phyloP scores from a whole-genome alignment of 2,113 vertebrate species.

The Coptodon bakossiorum region DNA sequence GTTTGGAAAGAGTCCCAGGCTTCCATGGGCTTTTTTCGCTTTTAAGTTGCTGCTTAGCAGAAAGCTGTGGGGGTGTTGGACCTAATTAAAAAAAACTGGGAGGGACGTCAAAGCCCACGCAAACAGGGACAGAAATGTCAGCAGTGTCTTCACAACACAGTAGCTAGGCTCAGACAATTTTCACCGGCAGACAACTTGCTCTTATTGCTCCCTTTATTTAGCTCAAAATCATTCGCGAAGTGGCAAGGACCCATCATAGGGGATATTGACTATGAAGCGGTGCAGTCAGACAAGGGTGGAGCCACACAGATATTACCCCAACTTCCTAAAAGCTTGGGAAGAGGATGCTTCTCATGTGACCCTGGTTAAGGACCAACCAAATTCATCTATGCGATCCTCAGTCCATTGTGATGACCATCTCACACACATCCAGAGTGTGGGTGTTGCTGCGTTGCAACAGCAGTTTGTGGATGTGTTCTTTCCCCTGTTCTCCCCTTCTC shows the following conservation, averaged over 20 bases:
- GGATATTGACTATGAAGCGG: background rate
- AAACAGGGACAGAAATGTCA: background rate
- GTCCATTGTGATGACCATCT: background rate
- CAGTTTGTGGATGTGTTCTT: background rate
- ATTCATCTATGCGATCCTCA: background rate
- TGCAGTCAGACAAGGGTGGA: background rate
- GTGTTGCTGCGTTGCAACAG: background rate
- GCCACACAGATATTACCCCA: background rate
- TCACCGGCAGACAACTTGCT: background rate
- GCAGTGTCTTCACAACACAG: background rate
- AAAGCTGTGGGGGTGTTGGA: background rate
- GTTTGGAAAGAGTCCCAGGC: background rate
- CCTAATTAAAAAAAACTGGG: background rate
- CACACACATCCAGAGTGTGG: background rate
- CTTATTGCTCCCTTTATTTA: background rate
- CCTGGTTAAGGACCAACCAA: background rate
- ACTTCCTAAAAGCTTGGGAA: background rate
- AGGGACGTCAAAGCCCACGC: background rate
- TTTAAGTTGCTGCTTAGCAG: background rate
- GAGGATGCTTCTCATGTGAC: background rate
- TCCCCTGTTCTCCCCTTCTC: background rate
- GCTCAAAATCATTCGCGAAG: background rate
- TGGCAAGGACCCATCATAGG: background rate
- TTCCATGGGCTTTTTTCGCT: rapidly evolving
- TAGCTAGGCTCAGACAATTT: background rate